Evolutionary conservation across 2,113 vertebrate genomes (phyloP).

Genomic region (Triplophysa siluroides): DNA sequence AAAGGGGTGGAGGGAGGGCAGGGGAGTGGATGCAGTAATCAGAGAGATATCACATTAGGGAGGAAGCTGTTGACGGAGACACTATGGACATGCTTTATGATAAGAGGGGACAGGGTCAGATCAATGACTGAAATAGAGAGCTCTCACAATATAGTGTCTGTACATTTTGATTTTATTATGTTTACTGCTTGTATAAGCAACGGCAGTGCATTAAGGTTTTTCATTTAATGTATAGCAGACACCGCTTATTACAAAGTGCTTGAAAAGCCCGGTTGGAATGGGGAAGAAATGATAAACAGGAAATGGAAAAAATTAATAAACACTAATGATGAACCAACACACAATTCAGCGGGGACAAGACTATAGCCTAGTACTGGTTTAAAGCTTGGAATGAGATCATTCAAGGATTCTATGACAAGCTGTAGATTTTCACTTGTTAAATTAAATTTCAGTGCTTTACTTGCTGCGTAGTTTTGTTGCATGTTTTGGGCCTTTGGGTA

Average conservation of each 20-base stretch:
- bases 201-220: slow-evolving; percentile 34
- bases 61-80: slow-evolving; percentile 47
- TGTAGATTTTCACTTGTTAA: not conserved
- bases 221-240: slow-evolving; percentile 13
- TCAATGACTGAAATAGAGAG: slow-evolving; percentile 42
- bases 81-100: slow-evolving; percentile 59
- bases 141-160: slow-evolving; percentile 52
- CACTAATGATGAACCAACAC: not conserved
- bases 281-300: not conserved
- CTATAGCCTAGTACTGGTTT: not conserved
- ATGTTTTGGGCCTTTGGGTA: slow-evolving; percentile 68
- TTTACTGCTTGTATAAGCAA: slow-evolving; percentile 40
- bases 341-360: not conserved
- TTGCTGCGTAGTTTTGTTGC: not conserved
- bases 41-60: slow-evolving; percentile 56
- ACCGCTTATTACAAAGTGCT: slow-evolving; percentile 16
- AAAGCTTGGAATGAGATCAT: not conserved
- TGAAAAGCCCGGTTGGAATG: slow-evolving; percentile 8
- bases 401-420: not conserved
- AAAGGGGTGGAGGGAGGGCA: slow-evolving; percentile 55
- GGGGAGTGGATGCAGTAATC: slow-evolving; percentile 57
- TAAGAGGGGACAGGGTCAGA: slow-evolving; percentile 57
- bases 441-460: not conserved
- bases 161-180: slow-evolving; percentile 42
- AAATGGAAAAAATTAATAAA: not conserved